Percentiles rank a stretch among this genome's conserved stretches.
Conservation (phyloP, 2,888 invertebrate genomes). For the Uloborus plumipes region DNA sequence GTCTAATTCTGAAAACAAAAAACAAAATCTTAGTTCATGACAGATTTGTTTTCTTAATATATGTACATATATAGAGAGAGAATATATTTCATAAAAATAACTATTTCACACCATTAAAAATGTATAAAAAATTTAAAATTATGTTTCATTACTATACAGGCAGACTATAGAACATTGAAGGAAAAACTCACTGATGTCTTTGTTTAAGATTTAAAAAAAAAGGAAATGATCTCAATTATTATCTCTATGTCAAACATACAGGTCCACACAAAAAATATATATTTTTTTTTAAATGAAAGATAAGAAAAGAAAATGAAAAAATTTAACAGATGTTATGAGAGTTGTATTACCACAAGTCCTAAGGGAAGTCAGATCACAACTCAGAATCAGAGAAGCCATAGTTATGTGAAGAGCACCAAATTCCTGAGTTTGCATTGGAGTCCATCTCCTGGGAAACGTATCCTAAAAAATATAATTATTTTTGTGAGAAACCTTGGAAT, state of each 20-base stretch:
- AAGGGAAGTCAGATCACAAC: conserved; percentile 71
- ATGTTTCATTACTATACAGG: too few species aligned
- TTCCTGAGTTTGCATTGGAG: conserved; percentile 72
- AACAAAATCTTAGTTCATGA: neutral
- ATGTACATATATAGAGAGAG: too few species aligned
- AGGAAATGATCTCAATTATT: neutral
- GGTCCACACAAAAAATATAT: too few species aligned
- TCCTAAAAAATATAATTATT: conserved; percentile 62
- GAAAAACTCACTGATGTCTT: too few species aligned
- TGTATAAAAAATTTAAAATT: too few species aligned
- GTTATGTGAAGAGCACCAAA: conserved; percentile 72
- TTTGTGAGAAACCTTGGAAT: too few species aligned
- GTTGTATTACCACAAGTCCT: conserved; percentile 69
- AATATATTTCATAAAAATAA: too few species aligned
- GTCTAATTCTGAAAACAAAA: conserved; percentile 36
- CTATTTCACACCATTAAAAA: too few species aligned
- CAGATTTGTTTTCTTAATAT: too few species aligned
- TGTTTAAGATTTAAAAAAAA: neutral
- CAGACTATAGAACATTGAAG: too few species aligned
- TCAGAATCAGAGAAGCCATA: conserved; percentile 72
- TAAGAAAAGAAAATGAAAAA: neutral
- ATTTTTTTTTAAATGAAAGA: too few species aligned
- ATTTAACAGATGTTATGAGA: too few species aligned
- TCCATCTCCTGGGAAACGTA: conserved; percentile 71
- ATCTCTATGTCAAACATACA: neutral